Base-by-base conservation (phyloP, 92 coral and sea anemone species). In the Isaurus tuberculatus region DNA sequence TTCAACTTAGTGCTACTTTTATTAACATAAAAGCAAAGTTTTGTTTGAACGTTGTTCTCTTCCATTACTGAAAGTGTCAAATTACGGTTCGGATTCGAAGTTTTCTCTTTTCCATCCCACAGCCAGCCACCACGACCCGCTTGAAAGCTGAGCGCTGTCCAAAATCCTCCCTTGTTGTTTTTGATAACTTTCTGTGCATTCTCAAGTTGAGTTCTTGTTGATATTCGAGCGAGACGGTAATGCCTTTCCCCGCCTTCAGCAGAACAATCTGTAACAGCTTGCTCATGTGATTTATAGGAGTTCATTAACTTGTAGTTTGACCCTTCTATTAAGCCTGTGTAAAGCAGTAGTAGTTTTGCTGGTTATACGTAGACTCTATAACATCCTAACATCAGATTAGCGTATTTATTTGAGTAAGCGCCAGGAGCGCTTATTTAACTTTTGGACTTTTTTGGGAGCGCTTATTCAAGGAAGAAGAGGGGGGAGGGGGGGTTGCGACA, bases 91-190 rank as follows among this genome's bases (percentile, higher is more conserved):
- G 19, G 75, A 42, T 9, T 40, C 14, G 75, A 71, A 2, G 57
- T 9, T 14, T 0, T 0, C 16, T 71, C 75, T 10, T 0, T 20
- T 1, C 40, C n/a, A n/a, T 71, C 75, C 75, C 75, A 71, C 4
- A 9, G 1, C 75, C 75, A 71, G 0, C 1, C 5, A 2, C 23
- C 0, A 42, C 75, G 75, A 3, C 75, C 57, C 2, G 22, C n/a
- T 20, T 5, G 11, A 26, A 37, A 71, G 32, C 75, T 71, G 19
- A 71, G 57, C 8, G 75, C 75, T 71, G 75, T 71, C 75, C 75
- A 71, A 29, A 20, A 71, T 0, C 27, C 44, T n/a, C 2, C 2
- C 7, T 22, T n/a, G 4, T 33, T 17, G 3, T 63, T 63, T 23
- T 13, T 23, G 20, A 69, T n/a, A 15, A 14, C 26, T 19, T 2